Evolutionary conservation across 2,888 invertebrate species (phyloP).

Genomic region (Xylophagus ater): DNA sequence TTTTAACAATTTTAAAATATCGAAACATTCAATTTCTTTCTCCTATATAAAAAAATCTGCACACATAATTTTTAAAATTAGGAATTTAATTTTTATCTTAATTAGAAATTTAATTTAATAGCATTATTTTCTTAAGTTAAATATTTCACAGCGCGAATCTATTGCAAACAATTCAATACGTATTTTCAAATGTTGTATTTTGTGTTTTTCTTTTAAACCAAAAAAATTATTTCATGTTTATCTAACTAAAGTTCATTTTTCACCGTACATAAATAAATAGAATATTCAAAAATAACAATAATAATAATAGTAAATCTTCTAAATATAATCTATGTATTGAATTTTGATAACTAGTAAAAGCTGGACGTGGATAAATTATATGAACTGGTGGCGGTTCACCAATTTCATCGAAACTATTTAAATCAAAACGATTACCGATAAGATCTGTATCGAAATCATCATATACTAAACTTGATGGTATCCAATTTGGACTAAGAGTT

Average conservation of each 20-base stretch:
- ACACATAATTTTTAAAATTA: no score
- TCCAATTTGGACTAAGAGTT: conserved; percentile 46
- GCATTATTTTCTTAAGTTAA: background rate
- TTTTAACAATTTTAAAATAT: no score
- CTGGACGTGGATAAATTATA: conserved; percentile 55
- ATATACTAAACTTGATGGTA: conserved; percentile 53
- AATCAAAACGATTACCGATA: conserved; percentile 31
- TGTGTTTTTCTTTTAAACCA: background rate
- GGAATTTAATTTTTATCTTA: no score
- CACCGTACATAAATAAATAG: no score
- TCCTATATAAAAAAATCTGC: no score
- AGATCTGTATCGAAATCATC: conserved; percentile 42
- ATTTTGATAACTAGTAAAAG: conserved; percentile 20
- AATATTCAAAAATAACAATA: background rate
- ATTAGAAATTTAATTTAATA: background rate
- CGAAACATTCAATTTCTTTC: no score
- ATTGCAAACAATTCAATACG: background rate
- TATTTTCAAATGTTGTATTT: background rate
- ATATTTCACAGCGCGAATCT: background rate
- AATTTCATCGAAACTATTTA: conserved; percentile 50
- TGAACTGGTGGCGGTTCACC: conserved; percentile 58
- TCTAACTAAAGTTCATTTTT: no score
- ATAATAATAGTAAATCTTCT: conserved; percentile 3
- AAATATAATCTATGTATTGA: conserved; percentile 5
- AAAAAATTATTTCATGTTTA: background rate